These are phyloP conservation scores for Pogonomyrmex barbatus DNA, from an alignment of 1,140 invertebrate genomes.

Conservation along the genomic window DNA sequence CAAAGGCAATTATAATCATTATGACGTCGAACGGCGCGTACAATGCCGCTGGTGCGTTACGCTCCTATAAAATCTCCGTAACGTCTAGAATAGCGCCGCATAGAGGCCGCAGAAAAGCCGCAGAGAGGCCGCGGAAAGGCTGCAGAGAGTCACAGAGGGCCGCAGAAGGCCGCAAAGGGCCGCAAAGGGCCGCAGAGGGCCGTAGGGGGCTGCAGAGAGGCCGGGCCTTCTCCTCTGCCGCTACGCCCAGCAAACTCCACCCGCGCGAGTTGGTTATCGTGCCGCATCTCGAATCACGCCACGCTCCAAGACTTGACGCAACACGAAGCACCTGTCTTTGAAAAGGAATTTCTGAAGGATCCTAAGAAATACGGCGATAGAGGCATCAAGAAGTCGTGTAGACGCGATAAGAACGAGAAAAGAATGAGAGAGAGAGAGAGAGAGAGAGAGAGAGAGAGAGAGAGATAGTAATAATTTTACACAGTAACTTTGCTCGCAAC, in stretches of 20 bases:
- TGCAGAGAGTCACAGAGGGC: too few relatives aligned
- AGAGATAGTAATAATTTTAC: background rate
- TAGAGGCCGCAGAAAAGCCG: too few relatives aligned
- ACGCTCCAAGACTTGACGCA: background rate
- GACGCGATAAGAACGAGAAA: background rate
- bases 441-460: too few relatives aligned
- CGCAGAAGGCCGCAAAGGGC: too few relatives aligned
- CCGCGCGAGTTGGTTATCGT: constrained; percentile 44
- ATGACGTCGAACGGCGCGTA: constrained; percentile 73
- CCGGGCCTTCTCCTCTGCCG: constrained; percentile 41
- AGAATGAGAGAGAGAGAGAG: too few relatives aligned
- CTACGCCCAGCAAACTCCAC: constrained; percentile 53
- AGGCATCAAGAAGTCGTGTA: constrained; percentile 22
- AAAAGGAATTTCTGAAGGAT: background rate
- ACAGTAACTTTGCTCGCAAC: background rate
- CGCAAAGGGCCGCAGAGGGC: too few relatives aligned
- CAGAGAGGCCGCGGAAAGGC: too few relatives aligned
- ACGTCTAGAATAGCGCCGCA: constrained; percentile 28
- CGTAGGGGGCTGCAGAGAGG: background rate
- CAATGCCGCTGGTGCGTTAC: constrained; percentile 61
- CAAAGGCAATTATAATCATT: constrained; percentile 83
- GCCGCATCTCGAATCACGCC: constrained; percentile 26
- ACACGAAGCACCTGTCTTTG: background rate
- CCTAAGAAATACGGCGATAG: background rate
- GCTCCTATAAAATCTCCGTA: constrained; percentile 77